Evolutionary conservation across 2,797 vertebrate genomes (phyloP), one percentile per base, ranked within the genome.

Genomic region (Gallinago solitaria): DNA sequence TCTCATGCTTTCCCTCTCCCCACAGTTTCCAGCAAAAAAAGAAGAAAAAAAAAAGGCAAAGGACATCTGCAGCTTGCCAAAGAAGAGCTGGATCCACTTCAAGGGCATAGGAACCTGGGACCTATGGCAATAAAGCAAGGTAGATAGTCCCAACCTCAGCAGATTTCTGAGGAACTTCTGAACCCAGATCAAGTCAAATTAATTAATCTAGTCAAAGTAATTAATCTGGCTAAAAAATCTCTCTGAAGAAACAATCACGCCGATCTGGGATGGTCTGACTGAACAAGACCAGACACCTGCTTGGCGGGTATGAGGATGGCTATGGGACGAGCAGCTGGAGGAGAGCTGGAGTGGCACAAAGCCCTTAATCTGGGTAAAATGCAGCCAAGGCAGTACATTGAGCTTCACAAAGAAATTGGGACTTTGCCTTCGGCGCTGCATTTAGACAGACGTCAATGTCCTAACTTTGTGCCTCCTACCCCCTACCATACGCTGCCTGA

Each of bases 151-250:
- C 41, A 85, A 25, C 23, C 19, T 56, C 28, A 74, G 51, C n/a
- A 68, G 59, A 70, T 37, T 74, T 69, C 15, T 89, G 51, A 92
- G 45, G 71, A 93, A 50, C 33, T 89, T 82, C 51, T 91, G 90
- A 96, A 91, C 94, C 82, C 41, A 51, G 39, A 83, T 47, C 45
- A 77, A 92, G 94, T 89, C 48, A 85, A 97, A 96, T 87, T 32
- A 48, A 91, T 70, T 33, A 39, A 75, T 50, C 27, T 45, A 87
- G 94, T 94, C 47, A 92, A 97, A 96, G 92, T 61, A 77, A 67
- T 73, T 76, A 32, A 51, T 67, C n/a, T 86, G 43, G 9, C 12
- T 77, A 93, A 91, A 93, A 87, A 7, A 6, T 39, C 6, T 56
- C 16, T 87, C 45, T 57, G 53, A 87, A 87, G 30, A 85, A 86